Conservation (phyloP, 1,140 invertebrate genomes). For the Trachymyrmex septentrionalis region DNA sequence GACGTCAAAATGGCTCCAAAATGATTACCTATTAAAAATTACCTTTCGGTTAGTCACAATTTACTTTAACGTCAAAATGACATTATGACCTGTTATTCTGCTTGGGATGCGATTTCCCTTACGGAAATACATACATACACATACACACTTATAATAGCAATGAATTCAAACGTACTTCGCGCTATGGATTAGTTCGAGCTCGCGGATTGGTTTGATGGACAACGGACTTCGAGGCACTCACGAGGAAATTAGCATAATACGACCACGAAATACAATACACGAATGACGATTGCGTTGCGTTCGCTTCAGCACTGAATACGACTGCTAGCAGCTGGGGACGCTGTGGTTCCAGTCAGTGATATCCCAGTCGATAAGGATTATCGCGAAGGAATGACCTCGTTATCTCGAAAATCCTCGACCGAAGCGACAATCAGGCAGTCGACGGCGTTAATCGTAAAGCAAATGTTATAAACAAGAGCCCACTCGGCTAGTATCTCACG, state of each 20-base stretch:
- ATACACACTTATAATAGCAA: not conserved
- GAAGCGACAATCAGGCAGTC: conserved; percentile 33
- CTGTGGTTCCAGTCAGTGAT: conserved; percentile 35
- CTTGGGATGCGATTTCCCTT: not conserved
- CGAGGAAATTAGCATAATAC: not conserved
- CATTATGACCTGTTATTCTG: no score
- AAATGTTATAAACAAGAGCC: conserved; percentile 13
- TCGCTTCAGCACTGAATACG: conserved; percentile 33
- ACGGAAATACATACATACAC: no score
- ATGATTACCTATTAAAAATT: no score
- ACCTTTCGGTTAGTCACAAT: no score
- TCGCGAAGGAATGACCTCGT: conserved; percentile 71
- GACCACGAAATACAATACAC: not conserved
- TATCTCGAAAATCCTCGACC: conserved; percentile 62
- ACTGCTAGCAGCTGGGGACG: conserved; percentile 17
- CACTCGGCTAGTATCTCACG: not conserved
- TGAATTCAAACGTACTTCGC: not conserved
- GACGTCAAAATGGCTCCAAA: no score
- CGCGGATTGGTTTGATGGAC: not conserved
- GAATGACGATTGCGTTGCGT: conserved; percentile 1
- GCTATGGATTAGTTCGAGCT: not conserved
- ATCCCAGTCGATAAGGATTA: conserved; percentile 76
- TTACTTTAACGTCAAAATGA: no score
- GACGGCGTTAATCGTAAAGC: conserved; percentile 26
- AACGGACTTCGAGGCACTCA: not conserved